A percentile compares a stretch with the other conserved stretches of the same genome.
These are phyloP conservation scores for Erythrolamprus reginae DNA, from an alignment of 2,113 vertebrate species.

Conservation along the genomic window DNA sequence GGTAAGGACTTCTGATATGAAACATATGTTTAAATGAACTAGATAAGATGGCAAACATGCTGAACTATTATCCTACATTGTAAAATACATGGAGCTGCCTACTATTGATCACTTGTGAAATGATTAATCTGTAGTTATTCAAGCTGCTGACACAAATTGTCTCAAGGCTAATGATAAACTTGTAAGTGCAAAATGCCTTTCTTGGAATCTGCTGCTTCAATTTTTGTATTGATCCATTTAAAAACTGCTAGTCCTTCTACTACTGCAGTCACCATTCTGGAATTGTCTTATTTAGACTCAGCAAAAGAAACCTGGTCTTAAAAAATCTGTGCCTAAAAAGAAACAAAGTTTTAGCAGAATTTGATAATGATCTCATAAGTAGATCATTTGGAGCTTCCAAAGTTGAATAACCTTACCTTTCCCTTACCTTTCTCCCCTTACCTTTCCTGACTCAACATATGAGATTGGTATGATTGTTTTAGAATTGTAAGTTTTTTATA, in stretches of 20 bases:
- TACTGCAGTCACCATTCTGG: neutral
- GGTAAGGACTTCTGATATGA: neutral
- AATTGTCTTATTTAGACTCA: conserved; percentile 10
- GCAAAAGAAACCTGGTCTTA: conserved; percentile 54
- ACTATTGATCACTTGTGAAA: conserved; percentile 49
- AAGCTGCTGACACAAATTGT: neutral
- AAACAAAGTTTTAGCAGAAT: conserved; percentile 44
- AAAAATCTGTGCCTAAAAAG: conserved; percentile 61
- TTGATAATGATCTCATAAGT: conserved; percentile 28
- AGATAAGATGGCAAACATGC: neutral
- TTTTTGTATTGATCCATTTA: conserved; percentile 25
- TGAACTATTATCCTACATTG: neutral
- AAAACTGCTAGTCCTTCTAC: conserved; percentile 33
- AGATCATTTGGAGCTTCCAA: conserved; percentile 67
- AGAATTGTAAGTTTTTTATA: too few relatives aligned
- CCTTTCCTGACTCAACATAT: too few relatives aligned
- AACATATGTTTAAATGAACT: neutral
- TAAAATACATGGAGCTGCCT: neutral
- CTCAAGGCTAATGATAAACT: neutral
- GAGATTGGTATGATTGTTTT: too few relatives aligned
- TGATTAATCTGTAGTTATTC: conserved; percentile 55
- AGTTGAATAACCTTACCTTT: too few relatives aligned
- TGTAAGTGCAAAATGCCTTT: conserved; percentile 14
- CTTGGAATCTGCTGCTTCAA: conserved; percentile 45
- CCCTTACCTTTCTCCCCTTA: too few relatives aligned